A percentile compares a stretch with the other conserved stretches of the same genome.
Evolutionary conservation across 2,888 invertebrate genomes (phyloP).

Genomic region (Stenurella melanura): DNA sequence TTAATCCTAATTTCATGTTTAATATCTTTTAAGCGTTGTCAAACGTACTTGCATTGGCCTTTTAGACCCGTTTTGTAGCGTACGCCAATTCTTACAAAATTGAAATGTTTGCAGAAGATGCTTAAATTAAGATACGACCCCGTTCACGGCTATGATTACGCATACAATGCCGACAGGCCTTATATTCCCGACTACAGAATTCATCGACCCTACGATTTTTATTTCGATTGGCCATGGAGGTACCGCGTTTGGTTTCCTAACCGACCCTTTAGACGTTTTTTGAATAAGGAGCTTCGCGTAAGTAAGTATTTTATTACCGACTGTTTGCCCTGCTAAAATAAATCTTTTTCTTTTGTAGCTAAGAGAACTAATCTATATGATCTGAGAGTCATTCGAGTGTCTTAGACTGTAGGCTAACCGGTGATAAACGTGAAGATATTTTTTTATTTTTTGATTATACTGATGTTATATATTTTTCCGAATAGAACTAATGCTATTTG

Average conservation of each 20-base stretch:
- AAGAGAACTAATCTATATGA: conserved; percentile 48
- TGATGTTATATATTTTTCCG: conserved; percentile 23
- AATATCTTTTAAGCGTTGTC: too few species aligned
- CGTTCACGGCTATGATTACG: conserved; percentile 59
- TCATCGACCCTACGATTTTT: conserved; percentile 59
- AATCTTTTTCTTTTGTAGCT: conserved; percentile 49
- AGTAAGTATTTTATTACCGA: conserved; percentile 51
- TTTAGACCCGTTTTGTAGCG: neutral
- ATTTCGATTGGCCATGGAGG: conserved; percentile 62
- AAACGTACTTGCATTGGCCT: neutral
- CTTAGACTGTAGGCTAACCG: conserved; percentile 1
- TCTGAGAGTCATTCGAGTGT: conserved; percentile 22
- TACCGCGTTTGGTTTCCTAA: conserved; percentile 58
- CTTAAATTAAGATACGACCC: conserved; percentile 62
- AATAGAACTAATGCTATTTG: conserved; percentile 12
- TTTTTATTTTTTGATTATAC: conserved; percentile 29
- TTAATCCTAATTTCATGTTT: too few species aligned
- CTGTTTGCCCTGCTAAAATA: conserved; percentile 22
- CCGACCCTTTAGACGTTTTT: conserved; percentile 58
- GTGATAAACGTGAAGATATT: conserved; percentile 21
- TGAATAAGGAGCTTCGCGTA: conserved; percentile 60
- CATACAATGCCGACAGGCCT: conserved; percentile 51
- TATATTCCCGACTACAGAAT: conserved; percentile 60
- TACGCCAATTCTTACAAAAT: conserved; percentile 11
- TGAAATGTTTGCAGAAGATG: conserved; percentile 58